Conservation (phyloP, 2,888 invertebrate species). For the Agrilus biguttatus region DNA sequence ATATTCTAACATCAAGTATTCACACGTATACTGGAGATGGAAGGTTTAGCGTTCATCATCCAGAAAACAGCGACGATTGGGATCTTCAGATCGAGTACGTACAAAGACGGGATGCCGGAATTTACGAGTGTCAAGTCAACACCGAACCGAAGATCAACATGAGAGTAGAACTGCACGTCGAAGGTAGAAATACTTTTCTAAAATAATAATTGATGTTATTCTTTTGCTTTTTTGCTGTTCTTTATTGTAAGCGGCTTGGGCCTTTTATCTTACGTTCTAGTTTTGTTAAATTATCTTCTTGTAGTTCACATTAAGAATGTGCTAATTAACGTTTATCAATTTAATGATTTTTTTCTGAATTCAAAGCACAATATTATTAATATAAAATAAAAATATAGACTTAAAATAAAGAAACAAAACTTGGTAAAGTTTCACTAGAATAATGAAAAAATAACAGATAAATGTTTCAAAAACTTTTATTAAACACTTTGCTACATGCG, state of each 20-base stretch:
- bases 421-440: too few relatives aligned
- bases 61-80: constrained; percentile 77
- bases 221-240: constrained; percentile 1
- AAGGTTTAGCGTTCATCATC: constrained; percentile 71
- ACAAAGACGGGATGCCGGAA: constrained; percentile 69
- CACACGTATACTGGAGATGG: constrained; percentile 81
- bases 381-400: too few relatives aligned
- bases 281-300: too few relatives aligned
- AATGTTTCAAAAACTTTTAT: too few relatives aligned
- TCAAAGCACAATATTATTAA: too few relatives aligned
- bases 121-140: constrained; percentile 82
- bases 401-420: too few relatives aligned
- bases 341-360: too few relatives aligned
- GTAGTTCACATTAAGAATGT: too few relatives aligned
- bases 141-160: constrained; percentile 81
- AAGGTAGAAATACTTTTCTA: constrained; percentile 40
- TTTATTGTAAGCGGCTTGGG: not conserved
- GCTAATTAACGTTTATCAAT: too few relatives aligned
- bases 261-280: not conserved
- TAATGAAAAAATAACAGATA: too few relatives aligned
- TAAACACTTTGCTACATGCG: too few relatives aligned
- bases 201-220: constrained; percentile 5
- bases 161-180: constrained; percentile 64
- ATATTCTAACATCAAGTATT: constrained; percentile 72
- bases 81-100: constrained; percentile 72